Evolutionary conservation across 2,888 invertebrate species (phyloP), one percentile per base, ranked within the genome.

Genomic region (Cyrtodaria siliqua): DNA sequence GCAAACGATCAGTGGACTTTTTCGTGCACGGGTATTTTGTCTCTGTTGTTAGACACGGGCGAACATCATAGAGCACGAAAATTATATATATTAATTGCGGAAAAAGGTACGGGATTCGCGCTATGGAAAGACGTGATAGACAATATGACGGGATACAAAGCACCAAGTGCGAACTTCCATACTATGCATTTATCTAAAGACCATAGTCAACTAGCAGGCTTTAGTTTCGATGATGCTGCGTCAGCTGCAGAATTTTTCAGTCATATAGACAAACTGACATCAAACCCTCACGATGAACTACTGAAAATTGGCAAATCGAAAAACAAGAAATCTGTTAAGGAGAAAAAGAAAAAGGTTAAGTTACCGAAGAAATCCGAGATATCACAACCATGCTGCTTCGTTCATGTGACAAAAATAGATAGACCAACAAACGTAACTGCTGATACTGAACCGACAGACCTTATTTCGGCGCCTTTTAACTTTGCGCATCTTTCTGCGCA

Each of bases 331-430:
- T 85, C 87, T 62, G 81, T 83, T 44, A 79, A 83, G 47, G 86
- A 87, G 56, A 74, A 49, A 66, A 89, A 87, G 78, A 83, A 87
- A 70, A 93, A 93, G 83, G 89, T 90, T 71, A 92, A 92, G 50
- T 93, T 96, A 74, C 96, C 96, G 23, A 95, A 95, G 57, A 97
- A 97, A 92, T 95, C 95, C 72, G 96, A 96, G 92, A 97, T 97
- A 84, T 96, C 96, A 55, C 95, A 96, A 91, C 97, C 97, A 0
- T 97, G 96, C 91, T 96, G 96, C 90, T 97, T 97, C 92, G 96
- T 96, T 86, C 97, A 97, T 92, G 95, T 97, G 79, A 96, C 96
- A 60, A 96, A 95, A 86, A 95, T 97, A 52, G 96, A 96, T 76
- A 77, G 85, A 26, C 85, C 86, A 4, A 80, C 60, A 18, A 38